A percentile compares a stretch with the other conserved stretches of the same genome.
These are phyloP conservation scores for Tokudaia muenninki DNA, from an alignment of 2,797 vertebrate species.

Conservation along the genomic window DNA sequence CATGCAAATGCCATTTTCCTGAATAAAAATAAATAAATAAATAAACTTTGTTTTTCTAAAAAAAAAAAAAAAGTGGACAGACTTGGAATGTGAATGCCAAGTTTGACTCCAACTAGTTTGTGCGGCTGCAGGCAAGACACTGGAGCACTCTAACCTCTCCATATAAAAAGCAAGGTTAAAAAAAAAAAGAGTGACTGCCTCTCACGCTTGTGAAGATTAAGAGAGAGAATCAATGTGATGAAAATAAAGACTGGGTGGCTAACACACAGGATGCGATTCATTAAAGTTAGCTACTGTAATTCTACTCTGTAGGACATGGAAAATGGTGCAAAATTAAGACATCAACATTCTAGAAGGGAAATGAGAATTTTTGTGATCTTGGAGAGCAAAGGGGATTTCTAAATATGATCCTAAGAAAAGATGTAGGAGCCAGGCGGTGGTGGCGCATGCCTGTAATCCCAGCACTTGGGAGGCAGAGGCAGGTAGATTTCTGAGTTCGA, in stretches of 20 bases:
- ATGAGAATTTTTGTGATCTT: background rate
- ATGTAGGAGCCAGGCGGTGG: background rate
- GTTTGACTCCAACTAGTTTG: background rate
- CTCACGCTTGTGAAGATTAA: constrained; percentile 6
- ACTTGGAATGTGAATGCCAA: background rate
- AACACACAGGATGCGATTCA: constrained; percentile 34
- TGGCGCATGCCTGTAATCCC: too few species aligned
- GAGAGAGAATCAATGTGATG: background rate
- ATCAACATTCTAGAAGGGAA: background rate
- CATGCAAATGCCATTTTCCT: background rate
- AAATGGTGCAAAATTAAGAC: constrained; percentile 1
- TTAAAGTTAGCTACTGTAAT: constrained; percentile 48
- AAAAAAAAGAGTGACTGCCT: constrained; percentile 40
- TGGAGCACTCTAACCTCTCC: constrained; percentile 39
- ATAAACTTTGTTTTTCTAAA: background rate
- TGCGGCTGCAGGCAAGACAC: background rate
- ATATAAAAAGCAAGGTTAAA: constrained; percentile 50
- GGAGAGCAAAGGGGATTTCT: background rate
- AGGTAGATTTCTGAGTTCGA: too few species aligned
- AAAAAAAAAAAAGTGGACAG: background rate
- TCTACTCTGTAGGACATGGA: background rate
- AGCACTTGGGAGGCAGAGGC: too few species aligned
- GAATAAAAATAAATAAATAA: background rate
- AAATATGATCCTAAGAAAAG: background rate
- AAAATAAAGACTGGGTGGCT: constrained; percentile 18